Percentiles rank a stretch among this genome's conserved stretches.
These are phyloP conservation scores for Silurus lanzhouensis DNA, from an alignment of 2,797 vertebrate species.

Conservation along the genomic window DNA sequence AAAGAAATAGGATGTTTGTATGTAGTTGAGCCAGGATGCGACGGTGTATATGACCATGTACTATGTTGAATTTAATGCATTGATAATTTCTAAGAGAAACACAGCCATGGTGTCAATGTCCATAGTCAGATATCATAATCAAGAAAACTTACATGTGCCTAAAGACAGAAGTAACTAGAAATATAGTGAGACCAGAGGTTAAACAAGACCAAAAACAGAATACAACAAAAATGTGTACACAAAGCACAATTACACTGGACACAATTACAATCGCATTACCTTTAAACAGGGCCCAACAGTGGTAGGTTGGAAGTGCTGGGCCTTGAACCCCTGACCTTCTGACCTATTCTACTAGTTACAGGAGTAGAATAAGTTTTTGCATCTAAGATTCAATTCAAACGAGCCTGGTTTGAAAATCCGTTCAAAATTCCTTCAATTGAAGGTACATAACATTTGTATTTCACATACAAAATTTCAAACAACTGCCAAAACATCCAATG, in stretches of 20 bases:
- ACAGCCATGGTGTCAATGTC: not conserved
- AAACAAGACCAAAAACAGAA: too few relatives aligned
- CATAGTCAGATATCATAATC: not conserved
- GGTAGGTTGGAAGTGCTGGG: too few relatives aligned
- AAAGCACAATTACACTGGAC: too few relatives aligned
- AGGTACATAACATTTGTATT: not conserved
- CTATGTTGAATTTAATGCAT: not conserved
- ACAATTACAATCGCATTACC: too few relatives aligned
- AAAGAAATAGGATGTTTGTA: not conserved
- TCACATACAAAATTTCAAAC: not conserved
- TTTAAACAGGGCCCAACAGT: too few relatives aligned
- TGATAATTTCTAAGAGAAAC: not conserved
- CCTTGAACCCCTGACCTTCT: too few relatives aligned
- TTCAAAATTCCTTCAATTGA: not conserved
- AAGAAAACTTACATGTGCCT: not conserved
- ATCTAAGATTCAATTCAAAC: too few relatives aligned
- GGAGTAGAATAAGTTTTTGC: too few relatives aligned
- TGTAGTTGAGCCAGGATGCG: not conserved
- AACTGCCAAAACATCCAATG: too few relatives aligned
- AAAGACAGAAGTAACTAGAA: not conserved
- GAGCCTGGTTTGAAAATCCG: too few relatives aligned
- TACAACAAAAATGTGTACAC: too few relatives aligned
- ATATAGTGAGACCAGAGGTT: not conserved
- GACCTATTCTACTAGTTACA: too few relatives aligned
- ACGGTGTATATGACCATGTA: not conserved